phyloP scores from a whole-genome alignment of 2,113 vertebrate species.

The Meleagris gallopavo region DNA sequence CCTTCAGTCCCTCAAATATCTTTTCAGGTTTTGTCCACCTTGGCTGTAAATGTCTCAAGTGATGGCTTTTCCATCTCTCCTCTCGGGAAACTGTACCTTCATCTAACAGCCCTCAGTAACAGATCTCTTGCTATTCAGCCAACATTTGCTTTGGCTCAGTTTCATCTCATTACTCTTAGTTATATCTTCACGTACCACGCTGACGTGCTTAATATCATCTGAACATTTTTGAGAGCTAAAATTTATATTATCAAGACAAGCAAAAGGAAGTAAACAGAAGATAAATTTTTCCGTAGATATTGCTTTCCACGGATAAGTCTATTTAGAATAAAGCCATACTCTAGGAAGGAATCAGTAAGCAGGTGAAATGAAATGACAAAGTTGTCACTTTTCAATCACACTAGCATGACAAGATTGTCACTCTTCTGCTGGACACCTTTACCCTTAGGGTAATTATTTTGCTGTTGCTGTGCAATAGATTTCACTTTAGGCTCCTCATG shows the following conservation, averaged over 20 bases:
- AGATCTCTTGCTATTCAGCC: conserved; percentile 1
- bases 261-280: conserved; percentile 23
- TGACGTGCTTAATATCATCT: background rate
- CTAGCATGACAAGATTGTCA: conserved; percentile 9
- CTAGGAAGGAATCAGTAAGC: background rate
- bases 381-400: conserved; percentile 2
- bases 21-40: background rate
- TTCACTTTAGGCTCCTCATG: background rate
- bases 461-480: background rate
- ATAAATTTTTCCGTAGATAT: background rate
- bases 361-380: background rate
- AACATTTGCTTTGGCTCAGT: conserved; percentile 40
- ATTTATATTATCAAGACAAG: background rate
- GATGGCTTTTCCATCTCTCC: background rate
- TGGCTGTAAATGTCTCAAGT: background rate
- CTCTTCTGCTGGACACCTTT: conserved; percentile 15
- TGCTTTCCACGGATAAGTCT: background rate
- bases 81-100: background rate
- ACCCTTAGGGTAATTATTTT: background rate
- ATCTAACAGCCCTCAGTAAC: background rate
- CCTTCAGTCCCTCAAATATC: background rate
- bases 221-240: background rate
- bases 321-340: background rate
- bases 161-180: conserved; percentile 29
- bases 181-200: background rate